Conservation (phyloP, 2,888 invertebrate species). For the Psylliodes chrysocephalus region DNA sequence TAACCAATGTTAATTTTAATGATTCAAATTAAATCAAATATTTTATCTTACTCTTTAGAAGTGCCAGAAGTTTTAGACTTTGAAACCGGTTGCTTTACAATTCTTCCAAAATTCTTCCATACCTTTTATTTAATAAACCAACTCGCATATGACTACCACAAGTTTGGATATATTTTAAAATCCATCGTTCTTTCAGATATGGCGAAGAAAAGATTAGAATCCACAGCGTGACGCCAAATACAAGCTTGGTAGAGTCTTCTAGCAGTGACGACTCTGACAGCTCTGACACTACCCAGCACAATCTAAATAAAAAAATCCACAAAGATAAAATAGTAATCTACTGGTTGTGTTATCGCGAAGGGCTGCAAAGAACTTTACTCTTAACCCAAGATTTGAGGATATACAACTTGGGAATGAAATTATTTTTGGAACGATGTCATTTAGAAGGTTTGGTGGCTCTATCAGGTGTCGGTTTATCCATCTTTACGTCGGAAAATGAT, state of each 20-base stretch:
- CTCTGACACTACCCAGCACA: slow-evolving; percentile 58
- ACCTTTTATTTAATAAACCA: too few species aligned
- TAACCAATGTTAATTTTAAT: too few species aligned
- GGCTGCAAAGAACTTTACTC: slow-evolving; percentile 77
- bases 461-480: slow-evolving; percentile 73
- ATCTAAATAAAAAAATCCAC: slow-evolving; percentile 71
- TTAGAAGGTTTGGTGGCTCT: slow-evolving; percentile 77
- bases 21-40: too few species aligned
- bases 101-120: too few species aligned
- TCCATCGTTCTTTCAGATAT: slow-evolving; percentile 64
- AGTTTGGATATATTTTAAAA: too few species aligned
- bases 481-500: slow-evolving; percentile 62
- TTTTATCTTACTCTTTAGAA: too few species aligned
- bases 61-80: too few species aligned
- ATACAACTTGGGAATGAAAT: slow-evolving; percentile 70
- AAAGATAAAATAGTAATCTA: slow-evolving; percentile 82
- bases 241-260: slow-evolving; percentile 63
- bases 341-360: slow-evolving; percentile 84
- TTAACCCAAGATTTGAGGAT: slow-evolving; percentile 81
- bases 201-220: slow-evolving; percentile 80
- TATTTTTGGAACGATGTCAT: slow-evolving; percentile 75
- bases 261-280: slow-evolving; percentile 70
- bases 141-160: too few species aligned
- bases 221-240: slow-evolving; percentile 71
- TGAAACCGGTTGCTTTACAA: too few species aligned